Evolutionary conservation across 2,113 vertebrate genomes (phyloP), one percentile per base, ranked within the genome.

Genomic region (Genyomyrus donnyi): DNA sequence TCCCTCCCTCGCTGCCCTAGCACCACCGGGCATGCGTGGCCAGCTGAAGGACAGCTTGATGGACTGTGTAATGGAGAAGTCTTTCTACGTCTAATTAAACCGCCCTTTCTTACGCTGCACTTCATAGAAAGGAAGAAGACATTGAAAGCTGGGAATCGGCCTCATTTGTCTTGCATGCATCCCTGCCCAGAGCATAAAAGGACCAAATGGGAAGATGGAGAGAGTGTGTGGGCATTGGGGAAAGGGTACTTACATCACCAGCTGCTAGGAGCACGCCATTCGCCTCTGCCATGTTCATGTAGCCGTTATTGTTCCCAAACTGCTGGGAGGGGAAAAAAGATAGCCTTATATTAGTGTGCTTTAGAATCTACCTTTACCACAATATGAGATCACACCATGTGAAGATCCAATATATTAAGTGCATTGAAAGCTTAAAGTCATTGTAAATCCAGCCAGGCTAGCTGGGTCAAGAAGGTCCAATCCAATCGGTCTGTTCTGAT

Each of bases 261-360:
- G 97, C 97, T 91, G 97, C 95, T 46, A 99, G 97, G 94, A 99
- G 97, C 88, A 97, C 95, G 85, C 97, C 97, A 89, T 97, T 98
- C 13, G 97, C 97, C 89, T 99, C 98, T 0, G 98, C 96, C 98
- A 99, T 99, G 94, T 98, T 99, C 98, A 99, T 99, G 96, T 99
- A 99, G 96, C 97, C 98, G 96, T 97, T 98, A 96, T 97, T 98
- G 95, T 97, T 98, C 94, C 97, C 97, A 95, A 99, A 99, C 98
- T 99, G 96, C 92, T 97, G 97, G 94, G 94, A 77, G 74, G 74
- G 93, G 92, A 95, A 89, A 94, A 95, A 90, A 89, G 70, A 86
- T 90, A 56, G 17, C 10, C 5, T 77, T 50, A 80, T 84, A 62
- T 88, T 77, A 53, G 10, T 27, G 45, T 13, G 48, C 31, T 56